Evolutionary conservation across 2,113 vertebrate species (phyloP).

Genomic region (Numida meleagris): DNA sequence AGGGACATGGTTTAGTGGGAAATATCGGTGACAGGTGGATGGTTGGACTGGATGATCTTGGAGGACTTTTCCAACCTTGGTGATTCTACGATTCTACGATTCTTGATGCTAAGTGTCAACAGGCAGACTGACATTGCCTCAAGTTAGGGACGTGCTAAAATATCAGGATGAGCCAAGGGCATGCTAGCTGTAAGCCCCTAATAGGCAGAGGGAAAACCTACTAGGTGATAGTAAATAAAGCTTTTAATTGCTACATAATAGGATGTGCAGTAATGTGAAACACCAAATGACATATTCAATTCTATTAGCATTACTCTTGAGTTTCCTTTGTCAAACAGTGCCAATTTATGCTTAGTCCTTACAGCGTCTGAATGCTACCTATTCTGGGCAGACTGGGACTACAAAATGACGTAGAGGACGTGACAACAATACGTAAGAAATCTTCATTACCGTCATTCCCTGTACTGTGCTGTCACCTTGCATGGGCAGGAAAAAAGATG

Average conservation of each 20-base stretch:
- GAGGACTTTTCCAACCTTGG: no score
- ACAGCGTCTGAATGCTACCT: background rate
- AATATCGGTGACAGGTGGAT: no score
- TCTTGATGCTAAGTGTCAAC: background rate
- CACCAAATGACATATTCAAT: fast-evolving
- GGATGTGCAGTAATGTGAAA: background rate
- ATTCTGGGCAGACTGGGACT: background rate
- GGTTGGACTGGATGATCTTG: no score
- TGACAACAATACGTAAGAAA: background rate
- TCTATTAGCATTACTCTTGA: background rate
- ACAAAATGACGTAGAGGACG: background rate
- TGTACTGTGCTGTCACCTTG: background rate
- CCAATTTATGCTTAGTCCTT: background rate
- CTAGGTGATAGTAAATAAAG: background rate
- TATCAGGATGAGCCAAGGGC: background rate
- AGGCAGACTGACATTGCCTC: background rate
- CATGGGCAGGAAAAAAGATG: background rate
- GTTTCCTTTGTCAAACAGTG: background rate
- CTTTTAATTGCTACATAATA: background rate
- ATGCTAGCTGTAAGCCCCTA: background rate
- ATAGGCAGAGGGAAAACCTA: background rate
- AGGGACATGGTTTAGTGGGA: no score
- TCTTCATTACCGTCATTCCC: background rate
- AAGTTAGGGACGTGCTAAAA: background rate
- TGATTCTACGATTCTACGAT: no score